Base-by-base conservation (phyloP, 2,797 vertebrate genomes). In the Ciconia nigra region DNA sequence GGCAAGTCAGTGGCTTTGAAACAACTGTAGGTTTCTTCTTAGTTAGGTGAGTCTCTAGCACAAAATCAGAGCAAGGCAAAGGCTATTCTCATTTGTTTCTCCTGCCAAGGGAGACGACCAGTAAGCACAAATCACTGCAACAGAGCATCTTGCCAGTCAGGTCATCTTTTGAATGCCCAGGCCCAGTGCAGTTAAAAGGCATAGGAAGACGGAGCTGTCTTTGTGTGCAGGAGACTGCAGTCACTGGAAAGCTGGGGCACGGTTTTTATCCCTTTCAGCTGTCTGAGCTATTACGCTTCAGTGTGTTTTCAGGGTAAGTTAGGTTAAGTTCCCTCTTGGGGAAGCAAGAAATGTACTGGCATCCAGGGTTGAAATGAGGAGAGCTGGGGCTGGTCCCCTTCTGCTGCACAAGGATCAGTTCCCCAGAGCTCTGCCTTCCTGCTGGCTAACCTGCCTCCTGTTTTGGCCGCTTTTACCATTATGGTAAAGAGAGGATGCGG, bases 241-340 rank as follows among this genome's bases (percentile, higher is more conserved):
- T 42, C 22, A 10, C 76, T 65, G 78, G 7, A 66, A 37, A 52
- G 87, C 83, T 77, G 69, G 82, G 52, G 26, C 55, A 83, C 81
- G 54, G 16, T 10, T 95, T 90, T 86, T 67, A 17, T 31, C 58
- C 76, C 35, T 65, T 37, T 69, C 81, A 62, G 71, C 81, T 94
- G 35, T 19, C 81, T 16, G 63, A 89, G 88, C 44, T 9, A 16
- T 96, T 92, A 85, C 0, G 13, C 90, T 80, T 83, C 93, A 83
- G 57, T 79, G 89, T 72, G 79, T 86, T 95, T 93, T 71, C 97
- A 96, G 92, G 49, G 7, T 78, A 92, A 95, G 83, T 87, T 74
- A 94, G 74, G 92, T 80, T 90, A 96, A 94, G 39, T 86, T 88
- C n/a, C 74, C 90, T 94, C 81, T 19, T 80, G 93, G 93, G 89